phyloP scores from a whole-genome alignment of 2,888 invertebrate species.

The Drosophila silvestris region DNA sequence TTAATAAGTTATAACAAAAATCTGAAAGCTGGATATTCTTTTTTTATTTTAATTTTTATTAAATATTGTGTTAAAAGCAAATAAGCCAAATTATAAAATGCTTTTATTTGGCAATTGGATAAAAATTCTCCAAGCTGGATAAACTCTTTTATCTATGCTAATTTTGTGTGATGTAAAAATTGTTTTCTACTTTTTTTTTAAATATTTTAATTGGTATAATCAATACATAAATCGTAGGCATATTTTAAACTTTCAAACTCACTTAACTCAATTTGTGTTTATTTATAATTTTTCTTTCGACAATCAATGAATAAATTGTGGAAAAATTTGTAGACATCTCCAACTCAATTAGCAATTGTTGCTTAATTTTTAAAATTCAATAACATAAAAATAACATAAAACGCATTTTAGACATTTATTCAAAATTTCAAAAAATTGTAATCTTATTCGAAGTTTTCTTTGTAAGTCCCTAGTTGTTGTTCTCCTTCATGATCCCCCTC shows the following conservation, averaged over 20 bases:
- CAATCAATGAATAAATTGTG: neutral
- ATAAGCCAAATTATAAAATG: neutral
- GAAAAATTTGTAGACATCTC: neutral
- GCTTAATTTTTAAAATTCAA: neutral
- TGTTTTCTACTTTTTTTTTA: neutral
- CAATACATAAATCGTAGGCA: neutral
- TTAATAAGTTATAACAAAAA: neutral
- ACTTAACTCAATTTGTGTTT: neutral
- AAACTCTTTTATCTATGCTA: neutral
- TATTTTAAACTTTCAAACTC: neutral
- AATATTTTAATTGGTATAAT: neutral
- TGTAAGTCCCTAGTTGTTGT: neutral
- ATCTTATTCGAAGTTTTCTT: constrained; percentile 1
- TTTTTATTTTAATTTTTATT: neutral
- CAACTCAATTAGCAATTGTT: neutral
- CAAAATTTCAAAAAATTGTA: neutral
- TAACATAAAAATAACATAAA: neutral
- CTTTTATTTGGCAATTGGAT: neutral
- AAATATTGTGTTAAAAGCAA: neutral
- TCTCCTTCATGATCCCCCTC: neutral
- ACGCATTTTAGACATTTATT: neutral
- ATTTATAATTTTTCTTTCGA: neutral
- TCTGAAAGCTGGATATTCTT: neutral
- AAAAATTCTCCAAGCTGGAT: neutral
- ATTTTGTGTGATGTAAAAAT: neutral